Conservation (phyloP, 2,888 invertebrate genomes). For the Crocallis elinguaria region DNA sequence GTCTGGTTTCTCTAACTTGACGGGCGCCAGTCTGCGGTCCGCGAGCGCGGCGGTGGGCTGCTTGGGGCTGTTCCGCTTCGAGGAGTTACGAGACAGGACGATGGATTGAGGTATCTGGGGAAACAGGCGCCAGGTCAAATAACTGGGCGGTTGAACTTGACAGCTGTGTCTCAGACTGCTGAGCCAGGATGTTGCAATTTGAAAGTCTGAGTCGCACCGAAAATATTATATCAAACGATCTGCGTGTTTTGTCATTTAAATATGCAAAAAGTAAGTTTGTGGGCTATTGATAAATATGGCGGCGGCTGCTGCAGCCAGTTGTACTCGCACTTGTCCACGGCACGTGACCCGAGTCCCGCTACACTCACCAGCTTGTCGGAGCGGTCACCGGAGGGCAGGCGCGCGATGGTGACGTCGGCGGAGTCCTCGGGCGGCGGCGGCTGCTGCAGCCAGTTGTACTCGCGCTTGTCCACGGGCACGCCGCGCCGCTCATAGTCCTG, state of each 20-base stretch:
- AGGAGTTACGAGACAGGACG: slow-evolving; percentile 62
- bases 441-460: slow-evolving; percentile 97
- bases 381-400: slow-evolving; percentile 93
- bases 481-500: slow-evolving; percentile 96
- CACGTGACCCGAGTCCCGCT: too few relatives aligned
- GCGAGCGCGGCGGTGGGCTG: slow-evolving; percentile 47
- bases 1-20: slow-evolving; percentile 64
- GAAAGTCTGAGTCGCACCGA: too few relatives aligned
- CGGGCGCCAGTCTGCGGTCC: slow-evolving; percentile 49
- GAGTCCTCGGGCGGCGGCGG: slow-evolving; percentile 96
- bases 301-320: slow-evolving; percentile 97
- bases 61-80: slow-evolving; percentile 75
- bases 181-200: too few relatives aligned
- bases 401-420: slow-evolving; percentile 92
- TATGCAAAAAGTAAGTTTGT: too few relatives aligned
- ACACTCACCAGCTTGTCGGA: slow-evolving; percentile 89
- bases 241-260: too few relatives aligned
- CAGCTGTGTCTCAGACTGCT: too few relatives aligned
- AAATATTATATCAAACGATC: too few relatives aligned
- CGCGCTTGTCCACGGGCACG: slow-evolving; percentile 94
- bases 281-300: too few relatives aligned
- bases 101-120: slow-evolving; percentile 76
- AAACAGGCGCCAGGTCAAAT: neutral
- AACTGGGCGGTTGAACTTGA: too few relatives aligned
- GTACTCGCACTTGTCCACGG: slow-evolving; percentile 95